These are phyloP conservation scores for Nannospalax galili DNA, from an alignment of 2,113 vertebrate species.

Conservation along the genomic window DNA sequence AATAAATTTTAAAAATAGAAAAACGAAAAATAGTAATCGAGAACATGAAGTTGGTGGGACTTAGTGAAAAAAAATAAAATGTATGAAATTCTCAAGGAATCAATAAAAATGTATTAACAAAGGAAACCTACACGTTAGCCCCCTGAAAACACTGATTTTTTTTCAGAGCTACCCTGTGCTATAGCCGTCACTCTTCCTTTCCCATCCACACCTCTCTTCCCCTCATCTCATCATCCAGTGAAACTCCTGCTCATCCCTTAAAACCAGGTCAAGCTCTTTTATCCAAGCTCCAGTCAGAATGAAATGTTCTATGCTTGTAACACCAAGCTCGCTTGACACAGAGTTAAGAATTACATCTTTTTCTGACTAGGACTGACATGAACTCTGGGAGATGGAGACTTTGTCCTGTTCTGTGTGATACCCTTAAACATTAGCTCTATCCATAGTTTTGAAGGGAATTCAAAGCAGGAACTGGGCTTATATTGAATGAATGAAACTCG, in stretches of 20 bases:
- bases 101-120: no score
- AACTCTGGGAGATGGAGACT: neutral
- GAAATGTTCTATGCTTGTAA: neutral
- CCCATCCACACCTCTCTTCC: neutral
- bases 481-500: neutral
- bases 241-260: neutral
- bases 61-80: no score
- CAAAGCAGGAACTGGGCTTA: conserved; percentile 34
- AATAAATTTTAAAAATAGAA: no score
- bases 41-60: no score
- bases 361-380: neutral
- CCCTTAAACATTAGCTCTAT: neutral
- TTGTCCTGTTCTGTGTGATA: neutral
- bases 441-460: neutral
- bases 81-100: no score
- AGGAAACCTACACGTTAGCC: neutral
- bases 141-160: neutral
- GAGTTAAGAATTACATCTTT: neutral
- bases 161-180: neutral
- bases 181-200: neutral
- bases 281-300: neutral
- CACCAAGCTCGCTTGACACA: neutral
- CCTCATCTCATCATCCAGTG: neutral
- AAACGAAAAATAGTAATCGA: no score
- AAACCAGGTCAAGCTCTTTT: neutral